Evolutionary conservation across 2,888 invertebrate species (phyloP), one percentile per base, ranked within the genome.

Genomic region (Mimumesa dahlbomi): DNA sequence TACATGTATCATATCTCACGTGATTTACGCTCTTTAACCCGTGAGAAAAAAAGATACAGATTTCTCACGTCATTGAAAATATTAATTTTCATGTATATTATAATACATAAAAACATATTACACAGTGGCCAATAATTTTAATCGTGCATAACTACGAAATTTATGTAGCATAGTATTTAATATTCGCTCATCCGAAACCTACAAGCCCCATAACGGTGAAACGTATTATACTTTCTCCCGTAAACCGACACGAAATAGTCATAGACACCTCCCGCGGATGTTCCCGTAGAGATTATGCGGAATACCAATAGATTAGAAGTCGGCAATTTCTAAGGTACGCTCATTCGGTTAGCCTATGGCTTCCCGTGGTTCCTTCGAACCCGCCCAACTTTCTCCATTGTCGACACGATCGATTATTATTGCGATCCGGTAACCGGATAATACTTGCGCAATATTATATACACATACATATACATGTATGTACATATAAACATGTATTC

Each of bases 321-420:
- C 72, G 58, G 64, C 58, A 72, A 65, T 58, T 46, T 50, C 19
- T 22, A 38, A 56, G 29, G 43, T n/a, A 50, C 46, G 54, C 59
- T 58, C 50, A 72, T 48, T 52, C 57, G 31, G 57, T 29, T 18
- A 16, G 38, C 18, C 50, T 6, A 40, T 13, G 43, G 34, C 56
- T 73, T 75, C 68, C 63, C 75, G 70, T 76, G 72, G 77, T 76
- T 81, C 79, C 75, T 79, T 82, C 75, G 76, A 72, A 42, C 63
- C 71, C 71, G 70, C 63, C 77, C 72, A 75, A 86, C 87, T 87
- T 87, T 87, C 87, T 82, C 87, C 80, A 86, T 87, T 87, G 85
- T 87, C 81, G 79, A 75, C 73, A 65, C 73, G 63, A 84, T 85
- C 83, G 83, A 83, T 85, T 82, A 82, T 83, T 82, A 79, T 82